Conservation (phyloP, 2,113 vertebrate species). For the Aspiorhynchus laticeps region DNA sequence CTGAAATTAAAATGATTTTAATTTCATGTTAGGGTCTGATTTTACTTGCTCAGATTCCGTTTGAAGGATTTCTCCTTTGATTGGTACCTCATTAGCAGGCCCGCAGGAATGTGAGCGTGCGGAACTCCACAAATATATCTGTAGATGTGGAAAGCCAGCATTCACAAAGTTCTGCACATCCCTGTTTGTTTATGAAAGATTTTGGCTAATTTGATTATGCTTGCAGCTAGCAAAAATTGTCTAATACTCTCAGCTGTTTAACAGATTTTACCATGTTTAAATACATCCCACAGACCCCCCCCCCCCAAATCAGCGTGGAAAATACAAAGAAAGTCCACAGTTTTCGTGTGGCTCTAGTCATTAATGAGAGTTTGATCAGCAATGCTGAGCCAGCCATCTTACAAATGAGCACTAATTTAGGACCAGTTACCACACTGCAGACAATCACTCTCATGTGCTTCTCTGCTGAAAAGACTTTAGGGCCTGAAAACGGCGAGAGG, state of each 20-base stretch:
- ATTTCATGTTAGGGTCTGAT: slow-evolving; percentile 6
- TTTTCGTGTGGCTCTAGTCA: neutral
- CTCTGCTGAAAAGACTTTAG: neutral
- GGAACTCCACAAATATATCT: slow-evolving; percentile 5
- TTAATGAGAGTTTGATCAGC: neutral
- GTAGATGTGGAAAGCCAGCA: neutral
- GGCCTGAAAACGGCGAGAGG: neutral
- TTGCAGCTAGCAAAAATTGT: neutral
- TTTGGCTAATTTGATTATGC: slow-evolving; percentile 3
- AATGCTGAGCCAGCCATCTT: slow-evolving; percentile 21
- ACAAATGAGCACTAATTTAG: slow-evolving; percentile 25
- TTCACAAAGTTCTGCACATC: neutral
- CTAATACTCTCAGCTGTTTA: neutral
- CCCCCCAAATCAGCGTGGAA: neutral
- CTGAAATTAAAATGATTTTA: slow-evolving; percentile 13
- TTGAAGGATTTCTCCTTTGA: slow-evolving; percentile 39
- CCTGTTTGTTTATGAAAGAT: neutral
- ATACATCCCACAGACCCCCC: neutral
- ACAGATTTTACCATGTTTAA: neutral
- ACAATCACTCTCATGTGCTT: slow-evolving; percentile 18
- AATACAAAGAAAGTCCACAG: neutral
- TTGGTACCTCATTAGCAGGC: slow-evolving; percentile 31
- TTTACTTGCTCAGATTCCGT: slow-evolving; percentile 6
- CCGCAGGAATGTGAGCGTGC: neutral
- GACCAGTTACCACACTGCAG: slow-evolving; percentile 7